Base-by-base conservation (phyloP, 1,140 invertebrate genomes). In the Triops cancriformis region DNA sequence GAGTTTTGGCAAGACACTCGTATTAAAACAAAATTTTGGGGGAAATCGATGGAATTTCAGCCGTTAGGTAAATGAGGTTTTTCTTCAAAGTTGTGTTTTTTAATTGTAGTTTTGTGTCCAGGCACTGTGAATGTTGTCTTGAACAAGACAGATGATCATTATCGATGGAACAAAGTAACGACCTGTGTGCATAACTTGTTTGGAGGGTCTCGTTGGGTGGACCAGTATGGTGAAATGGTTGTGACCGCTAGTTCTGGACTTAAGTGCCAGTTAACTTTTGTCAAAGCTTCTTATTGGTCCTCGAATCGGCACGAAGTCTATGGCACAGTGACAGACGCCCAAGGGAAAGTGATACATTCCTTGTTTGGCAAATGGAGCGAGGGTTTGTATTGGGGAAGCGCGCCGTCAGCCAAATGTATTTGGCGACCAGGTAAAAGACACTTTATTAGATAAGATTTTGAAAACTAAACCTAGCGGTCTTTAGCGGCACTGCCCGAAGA, bases 1-100 rank as follows among this genome's bases (percentile, higher is more conserved):
- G 87, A 87, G 5, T 92, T 94, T 84, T 93, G 91, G 89, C 93
- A 94, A 88, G 91, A 92, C 82, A 89, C 90, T 2, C 86, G 91
- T 80, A 92, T 94, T 79, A 94, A 93, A 85, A 92, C 93, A 28
- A 94, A 93, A 84, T 96, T 96, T 86, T 95, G 93, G 93, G 93
- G 93, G 77, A 95, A 94, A 85, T 94, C 92, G 41, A 93, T 96
- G 88, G 93, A 95, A 85, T 92, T 95, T 83, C 91, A 94, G 82
- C 93, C 94, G 0, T 88, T 91, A 43, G 93, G 93, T 74, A 83
- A 82, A 80, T 45, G 27, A 51, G n/a, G 7, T 18, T 23, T 42
- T 31, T 80, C 10, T 78, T 18, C 77, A 31, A 27, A 41, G 18
- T 72, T 80, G 18, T 23, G 41, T 76, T 14, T 72, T 51, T 5